Evolutionary conservation across 1,140 invertebrate species (phyloP).

Genomic region (Tribolium madens): DNA sequence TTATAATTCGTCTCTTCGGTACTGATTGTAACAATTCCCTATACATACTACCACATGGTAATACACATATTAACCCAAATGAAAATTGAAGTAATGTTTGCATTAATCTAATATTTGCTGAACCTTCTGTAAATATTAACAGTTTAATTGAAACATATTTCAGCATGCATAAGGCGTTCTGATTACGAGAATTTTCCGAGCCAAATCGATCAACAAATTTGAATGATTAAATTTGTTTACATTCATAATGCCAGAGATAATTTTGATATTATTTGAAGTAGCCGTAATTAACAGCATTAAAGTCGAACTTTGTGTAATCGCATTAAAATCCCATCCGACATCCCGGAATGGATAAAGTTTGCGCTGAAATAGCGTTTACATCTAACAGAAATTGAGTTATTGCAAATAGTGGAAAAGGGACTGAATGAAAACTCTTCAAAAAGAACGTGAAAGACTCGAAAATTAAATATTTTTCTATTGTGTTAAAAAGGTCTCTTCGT

Average conservation of each 20-base stretch:
- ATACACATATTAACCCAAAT: conserved; percentile 22
- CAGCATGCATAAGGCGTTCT: conserved; percentile 4
- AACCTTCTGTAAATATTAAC: conserved; percentile 23
- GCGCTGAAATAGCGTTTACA: conserved; percentile 17
- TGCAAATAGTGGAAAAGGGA: not conserved
- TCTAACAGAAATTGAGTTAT: conserved; percentile 16
- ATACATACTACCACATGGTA: not conserved
- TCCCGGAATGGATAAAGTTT: conserved; percentile 29
- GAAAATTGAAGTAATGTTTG: conserved; percentile 28
- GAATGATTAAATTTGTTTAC: conserved; percentile 22
- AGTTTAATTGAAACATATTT: conserved; percentile 39
- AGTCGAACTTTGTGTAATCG: conserved; percentile 29
- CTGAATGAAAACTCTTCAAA: not conserved
- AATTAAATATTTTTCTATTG: not conserved
- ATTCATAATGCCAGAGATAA: not conserved
- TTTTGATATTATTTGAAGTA: conserved; percentile 14
- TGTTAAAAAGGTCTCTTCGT: not conserved
- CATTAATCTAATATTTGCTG: conserved; percentile 30
- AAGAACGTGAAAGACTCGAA: not conserved
- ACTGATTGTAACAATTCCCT: too few relatives aligned
- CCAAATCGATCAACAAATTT: conserved; percentile 13
- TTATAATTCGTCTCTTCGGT: too few relatives aligned
- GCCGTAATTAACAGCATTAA: conserved; percentile 26
- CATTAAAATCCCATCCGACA: conserved; percentile 22
- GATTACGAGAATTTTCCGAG: not conserved